Base-by-base conservation (phyloP, 1,140 invertebrate genomes). In the Tenebrio molitor region DNA sequence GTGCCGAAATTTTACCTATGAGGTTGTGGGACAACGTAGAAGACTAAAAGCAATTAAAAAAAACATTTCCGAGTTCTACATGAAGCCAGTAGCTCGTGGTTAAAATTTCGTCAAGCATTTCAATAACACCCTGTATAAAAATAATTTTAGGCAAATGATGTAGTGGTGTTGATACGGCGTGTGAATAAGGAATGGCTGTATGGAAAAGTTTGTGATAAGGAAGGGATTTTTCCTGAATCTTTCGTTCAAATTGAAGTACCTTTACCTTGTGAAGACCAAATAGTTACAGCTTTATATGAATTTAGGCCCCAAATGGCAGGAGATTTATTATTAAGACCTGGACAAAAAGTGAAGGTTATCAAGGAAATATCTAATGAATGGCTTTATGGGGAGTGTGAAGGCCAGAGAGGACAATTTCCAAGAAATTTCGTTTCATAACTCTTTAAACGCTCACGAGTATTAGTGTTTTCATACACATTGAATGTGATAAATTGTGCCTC, bases 151-250 rank as follows among this genome's bases (percentile, higher is more conserved):
- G 87, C 84, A 36, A 88, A 88, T 73, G 90, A 95, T 76, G 85
- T 88, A 72, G 89, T 96, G 36, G 84, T 89, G 69, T 84, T 95
- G 69, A 78, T 90, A 50, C 86, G 87, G 73, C 84, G 87, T 73
- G 83, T 95, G 4, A 92, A 95, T 78, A 86, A 89, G n/a, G 91
- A 93, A 71, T 96, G 95, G 95, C 80, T 93, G 69, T 88, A 88
- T 69, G 94, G 95, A 1, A 87, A 69, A 75, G 78, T 87, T 71
- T 86, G 83, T 17, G 85, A 88, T 77, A 84, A 85, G 23, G 89
- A 91, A 80, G 95, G 95, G 46, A 91, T 95, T 67, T 95, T 95
- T 84, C 95, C 95, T 0, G 82, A 85, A 14, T 93, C 89, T 80
- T 95, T 93, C 84, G 87, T 95, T 41, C 88, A 94, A 70, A 84